Evolutionary conservation across 2,888 invertebrate species (phyloP), one percentile per base, ranked within the genome.

Genomic region (Hemaris fuciformis): DNA sequence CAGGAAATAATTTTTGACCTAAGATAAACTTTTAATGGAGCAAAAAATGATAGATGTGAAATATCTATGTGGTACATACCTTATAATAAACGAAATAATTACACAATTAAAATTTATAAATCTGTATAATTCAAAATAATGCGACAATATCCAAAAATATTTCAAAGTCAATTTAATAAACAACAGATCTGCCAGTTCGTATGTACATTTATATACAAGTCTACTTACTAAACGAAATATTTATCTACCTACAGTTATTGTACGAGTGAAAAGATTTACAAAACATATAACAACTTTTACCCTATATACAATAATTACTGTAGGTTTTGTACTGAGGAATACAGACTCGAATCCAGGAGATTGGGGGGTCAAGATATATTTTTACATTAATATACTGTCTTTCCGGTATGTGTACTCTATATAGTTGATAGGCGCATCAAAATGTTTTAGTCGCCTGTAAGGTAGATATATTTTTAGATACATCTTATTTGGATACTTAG

Each of bases 251-350:
- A 70, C 65, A 66, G 42, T 34, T n/a, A 61, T 63, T 62, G 62
- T 46, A 59, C 45, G 63, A 73, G 71, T 70, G 42, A 71, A 77
- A 73, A 73, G 69, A 74, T 71, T 73, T 79, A 79, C 72, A 73
- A 73, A 75, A 72, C 66, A 74, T 65, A 72, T 70, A 77, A 74
- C 71, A 74, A 75, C 70, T 74, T 75, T 74, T 75, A 74, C 72
- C 66, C 62, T 71, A 70, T 66, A 67, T 69, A 76, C 71, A 75
- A 67, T 27, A 25, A 18, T 53, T 27, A 53, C 53, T 31, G 18
- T 53, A 53, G 15, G 31, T 18, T 2, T 15, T 48, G 10, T 31
- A 7, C 27, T 27, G n/a, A 15, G 53, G 8, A 27, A 18, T 27
- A 20, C 27, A 53, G 53, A 53, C 31, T 3, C 31, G 53, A 27